A percentile compares a stretch with the other conserved stretches of the same genome.
phyloP scores from a whole-genome alignment of 2,113 vertebrate genomes.

The Uropsilus gracilis region DNA sequence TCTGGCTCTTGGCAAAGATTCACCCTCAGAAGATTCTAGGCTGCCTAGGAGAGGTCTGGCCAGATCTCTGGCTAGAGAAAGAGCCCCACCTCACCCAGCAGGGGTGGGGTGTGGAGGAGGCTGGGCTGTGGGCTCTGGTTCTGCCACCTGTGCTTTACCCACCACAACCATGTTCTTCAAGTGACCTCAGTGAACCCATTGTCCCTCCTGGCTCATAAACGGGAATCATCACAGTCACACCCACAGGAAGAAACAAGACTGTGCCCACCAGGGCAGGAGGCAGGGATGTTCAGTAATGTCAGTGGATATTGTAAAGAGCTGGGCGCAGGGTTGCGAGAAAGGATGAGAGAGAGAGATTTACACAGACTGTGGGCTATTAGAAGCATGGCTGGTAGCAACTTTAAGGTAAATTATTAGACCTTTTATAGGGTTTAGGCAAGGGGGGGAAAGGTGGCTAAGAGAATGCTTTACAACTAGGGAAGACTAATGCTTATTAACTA shows the following conservation, averaged over 20 bases:
- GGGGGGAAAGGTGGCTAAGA: too few relatives aligned
- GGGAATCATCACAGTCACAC: fast-evolving
- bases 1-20: conserved; percentile 7
- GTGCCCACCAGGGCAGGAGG: fast-evolving
- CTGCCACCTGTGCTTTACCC: not conserved
- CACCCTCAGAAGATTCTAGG: not conserved
- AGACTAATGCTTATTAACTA: too few relatives aligned
- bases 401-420: too few relatives aligned
- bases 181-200: too few relatives aligned
- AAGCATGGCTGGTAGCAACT: too few relatives aligned
- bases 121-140: not conserved
- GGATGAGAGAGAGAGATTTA: too few relatives aligned
- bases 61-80: not conserved
- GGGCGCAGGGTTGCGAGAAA: too few relatives aligned
- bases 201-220: too few relatives aligned
- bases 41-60: not conserved
- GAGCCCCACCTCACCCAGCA: not conserved
- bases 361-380: too few relatives aligned
- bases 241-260: not conserved
- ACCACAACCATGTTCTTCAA: not conserved
- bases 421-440: too few relatives aligned
- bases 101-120: not conserved
- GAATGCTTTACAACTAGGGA: too few relatives aligned
- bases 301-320: too few relatives aligned
- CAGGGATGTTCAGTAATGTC: fast-evolving